A percentile compares a stretch with the other conserved stretches of the same genome.
Conservation (phyloP, 2,888 invertebrate species). For the Monopis laevigella region DNA sequence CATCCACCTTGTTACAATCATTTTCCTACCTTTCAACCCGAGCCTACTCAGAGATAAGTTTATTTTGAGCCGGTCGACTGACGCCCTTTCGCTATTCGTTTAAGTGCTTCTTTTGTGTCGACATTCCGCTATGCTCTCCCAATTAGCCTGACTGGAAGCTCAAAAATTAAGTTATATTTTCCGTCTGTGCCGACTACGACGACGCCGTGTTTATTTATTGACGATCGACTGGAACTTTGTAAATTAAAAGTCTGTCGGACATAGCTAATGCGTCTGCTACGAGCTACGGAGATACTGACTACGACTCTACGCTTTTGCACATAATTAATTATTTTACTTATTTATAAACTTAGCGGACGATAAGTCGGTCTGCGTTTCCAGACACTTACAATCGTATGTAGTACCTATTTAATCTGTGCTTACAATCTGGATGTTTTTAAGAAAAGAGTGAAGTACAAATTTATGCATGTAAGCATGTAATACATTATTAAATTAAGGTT, state of each 20-base stretch:
- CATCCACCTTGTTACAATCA: conserved; percentile 44
- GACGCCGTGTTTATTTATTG: conserved; percentile 50
- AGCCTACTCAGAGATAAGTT: conserved; percentile 62
- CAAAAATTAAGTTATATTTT: conserved; percentile 68
- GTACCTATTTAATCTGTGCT: too few relatives aligned
- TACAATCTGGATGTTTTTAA: too few relatives aligned
- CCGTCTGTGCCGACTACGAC: conserved; percentile 37
- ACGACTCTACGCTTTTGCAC: too few relatives aligned
- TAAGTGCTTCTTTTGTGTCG: conserved; percentile 66
- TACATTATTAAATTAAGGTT: too few relatives aligned
- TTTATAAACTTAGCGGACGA: too few relatives aligned
- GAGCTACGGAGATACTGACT: too few relatives aligned
- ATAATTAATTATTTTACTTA: too few relatives aligned
- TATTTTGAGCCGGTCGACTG: conserved; percentile 62
- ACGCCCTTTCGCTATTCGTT: conserved; percentile 44
- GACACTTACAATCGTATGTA: too few relatives aligned
- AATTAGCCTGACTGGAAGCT: conserved; percentile 57
- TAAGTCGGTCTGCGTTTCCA: too few relatives aligned
- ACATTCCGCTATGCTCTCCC: conserved; percentile 52
- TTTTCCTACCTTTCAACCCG: conserved; percentile 52
- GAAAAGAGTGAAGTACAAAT: too few relatives aligned
- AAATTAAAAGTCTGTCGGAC: conserved; percentile 41
- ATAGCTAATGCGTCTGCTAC: conserved; percentile 33
- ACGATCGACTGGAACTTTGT: conserved; percentile 38
- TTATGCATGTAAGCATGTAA: too few relatives aligned